phyloP scores from a whole-genome alignment of 2,113 vertebrate genomes.

The Cynoglossus semilaevis region DNA sequence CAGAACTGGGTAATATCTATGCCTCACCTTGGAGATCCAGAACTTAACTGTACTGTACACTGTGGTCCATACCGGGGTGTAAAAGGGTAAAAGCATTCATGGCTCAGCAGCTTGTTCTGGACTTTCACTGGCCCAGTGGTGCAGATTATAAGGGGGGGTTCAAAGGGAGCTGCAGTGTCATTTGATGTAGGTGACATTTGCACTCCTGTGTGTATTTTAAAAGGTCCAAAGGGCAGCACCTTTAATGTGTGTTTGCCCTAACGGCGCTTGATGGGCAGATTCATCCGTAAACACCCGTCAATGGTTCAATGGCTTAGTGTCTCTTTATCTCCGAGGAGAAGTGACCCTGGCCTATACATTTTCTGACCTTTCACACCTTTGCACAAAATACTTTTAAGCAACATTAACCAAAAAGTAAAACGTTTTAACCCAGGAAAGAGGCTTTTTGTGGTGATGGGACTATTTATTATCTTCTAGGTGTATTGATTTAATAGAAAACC shows the following conservation, averaged over 20 bases:
- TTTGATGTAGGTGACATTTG: slow-evolving; percentile 71
- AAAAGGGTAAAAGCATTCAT: background rate
- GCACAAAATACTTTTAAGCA: too few relatives aligned
- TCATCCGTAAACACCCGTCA: slow-evolving; percentile 27
- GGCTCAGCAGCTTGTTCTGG: slow-evolving; percentile 20
- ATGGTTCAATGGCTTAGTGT: slow-evolving; percentile 11
- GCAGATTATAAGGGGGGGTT: slow-evolving; percentile 35
- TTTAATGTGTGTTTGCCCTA: slow-evolving; percentile 66
- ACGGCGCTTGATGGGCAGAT: slow-evolving; percentile 31
- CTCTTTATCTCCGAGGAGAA: slow-evolving; percentile 4
- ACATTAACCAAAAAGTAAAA: too few relatives aligned
- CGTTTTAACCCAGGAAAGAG: too few relatives aligned
- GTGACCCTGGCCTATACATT: too few relatives aligned
- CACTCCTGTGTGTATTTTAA: slow-evolving; percentile 57
- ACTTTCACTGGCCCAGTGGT: slow-evolving; percentile 34
- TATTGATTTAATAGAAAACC: too few relatives aligned
- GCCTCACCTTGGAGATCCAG: slow-evolving; percentile 1
- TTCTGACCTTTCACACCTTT: too few relatives aligned
- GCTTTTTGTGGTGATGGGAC: too few relatives aligned
- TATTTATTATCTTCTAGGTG: too few relatives aligned
- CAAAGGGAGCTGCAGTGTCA: slow-evolving; percentile 54
- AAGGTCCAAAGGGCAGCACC: slow-evolving; percentile 41
- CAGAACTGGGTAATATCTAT: too few relatives aligned
- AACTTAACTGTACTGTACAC: background rate
- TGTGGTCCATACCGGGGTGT: slow-evolving; percentile 7